Conservation (phyloP, 2,113 vertebrate genomes). For the Halcyon malimbica region DNA sequence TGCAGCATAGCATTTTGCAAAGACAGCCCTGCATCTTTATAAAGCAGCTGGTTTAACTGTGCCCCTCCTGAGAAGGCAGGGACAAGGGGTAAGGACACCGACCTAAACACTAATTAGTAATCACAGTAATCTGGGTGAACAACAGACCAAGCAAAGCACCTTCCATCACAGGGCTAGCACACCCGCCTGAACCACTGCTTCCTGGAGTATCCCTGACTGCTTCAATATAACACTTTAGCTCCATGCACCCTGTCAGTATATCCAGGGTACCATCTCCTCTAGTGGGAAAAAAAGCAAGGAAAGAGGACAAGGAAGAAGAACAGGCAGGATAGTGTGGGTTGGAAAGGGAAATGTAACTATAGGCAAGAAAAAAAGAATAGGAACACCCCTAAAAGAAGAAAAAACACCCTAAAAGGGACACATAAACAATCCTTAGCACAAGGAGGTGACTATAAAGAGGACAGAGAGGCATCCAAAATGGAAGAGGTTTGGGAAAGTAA, state of each 20-base stretch:
- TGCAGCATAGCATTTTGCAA: neutral
- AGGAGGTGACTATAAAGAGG: neutral
- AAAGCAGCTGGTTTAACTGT: neutral
- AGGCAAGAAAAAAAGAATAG: neutral
- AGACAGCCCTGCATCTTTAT: neutral
- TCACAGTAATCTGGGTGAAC: neutral
- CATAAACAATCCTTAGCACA: neutral
- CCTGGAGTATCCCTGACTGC: neutral
- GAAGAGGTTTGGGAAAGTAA: neutral
- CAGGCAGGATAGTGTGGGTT: neutral
- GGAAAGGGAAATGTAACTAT: neutral
- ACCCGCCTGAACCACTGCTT: neutral
- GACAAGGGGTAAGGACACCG: neutral
- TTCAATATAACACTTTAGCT: neutral
- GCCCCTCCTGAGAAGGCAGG: neutral
- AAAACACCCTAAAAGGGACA: neutral
- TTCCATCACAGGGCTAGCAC: neutral
- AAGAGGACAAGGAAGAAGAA: neutral
- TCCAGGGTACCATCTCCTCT: neutral
- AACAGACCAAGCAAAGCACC: neutral
- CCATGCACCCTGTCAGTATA: accelerated
- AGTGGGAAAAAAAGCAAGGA: neutral
- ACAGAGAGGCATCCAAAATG: neutral
- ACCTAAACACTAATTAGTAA: neutral
- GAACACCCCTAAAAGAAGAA: neutral